Conservation (phyloP, 2,888 invertebrate species). For the Erynnis tages region DNA sequence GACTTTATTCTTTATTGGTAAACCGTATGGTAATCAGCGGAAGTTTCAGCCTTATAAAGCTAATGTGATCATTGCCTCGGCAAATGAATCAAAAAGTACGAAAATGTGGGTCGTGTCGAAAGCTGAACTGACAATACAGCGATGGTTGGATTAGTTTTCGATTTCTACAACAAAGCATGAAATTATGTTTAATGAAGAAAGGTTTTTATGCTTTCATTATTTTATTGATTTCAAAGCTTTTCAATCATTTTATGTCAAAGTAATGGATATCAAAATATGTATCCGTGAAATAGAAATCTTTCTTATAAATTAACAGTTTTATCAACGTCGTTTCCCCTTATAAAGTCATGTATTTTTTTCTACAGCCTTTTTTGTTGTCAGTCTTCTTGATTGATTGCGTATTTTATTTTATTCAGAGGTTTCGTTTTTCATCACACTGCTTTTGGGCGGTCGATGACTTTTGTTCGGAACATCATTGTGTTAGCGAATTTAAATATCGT, state of each 20-base stretch:
- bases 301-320: too few species aligned
- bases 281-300: too few species aligned
- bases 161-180: too few species aligned
- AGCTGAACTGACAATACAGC: too few species aligned
- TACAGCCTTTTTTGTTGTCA: too few species aligned
- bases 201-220: neutral
- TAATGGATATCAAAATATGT: too few species aligned
- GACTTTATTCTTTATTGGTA: constrained; percentile 42
- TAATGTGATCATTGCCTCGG: constrained; percentile 33
- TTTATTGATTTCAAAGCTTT: neutral
- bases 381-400: too few species aligned
- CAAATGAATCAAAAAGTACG: constrained; percentile 10
- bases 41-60: constrained; percentile 40
- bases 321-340: too few species aligned
- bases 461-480: constrained; percentile 21
- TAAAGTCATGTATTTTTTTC: too few species aligned
- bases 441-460: constrained; percentile 25
- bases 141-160: too few species aligned
- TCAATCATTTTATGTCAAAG: too few species aligned
- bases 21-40: constrained; percentile 42
- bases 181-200: neutral
- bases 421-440: neutral
- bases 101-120: constrained; percentile 6
- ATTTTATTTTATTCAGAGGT: too few species aligned
- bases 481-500: neutral